Evolutionary conservation across 1,140 invertebrate species (phyloP).

Genomic region (Anthonomus grandis): DNA sequence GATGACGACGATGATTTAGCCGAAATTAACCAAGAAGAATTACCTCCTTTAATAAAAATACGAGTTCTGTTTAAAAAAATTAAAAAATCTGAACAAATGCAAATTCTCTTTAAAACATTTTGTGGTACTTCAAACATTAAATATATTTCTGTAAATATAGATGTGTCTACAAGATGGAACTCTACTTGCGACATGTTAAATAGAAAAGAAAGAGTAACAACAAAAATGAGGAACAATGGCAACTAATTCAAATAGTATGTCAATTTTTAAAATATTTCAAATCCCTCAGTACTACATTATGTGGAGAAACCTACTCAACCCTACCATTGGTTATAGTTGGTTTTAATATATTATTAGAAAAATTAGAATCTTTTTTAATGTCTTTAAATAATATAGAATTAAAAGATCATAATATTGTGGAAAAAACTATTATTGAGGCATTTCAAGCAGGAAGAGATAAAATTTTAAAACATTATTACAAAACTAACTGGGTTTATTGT

Average conservation of each 20-base stretch:
- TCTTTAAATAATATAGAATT: background rate
- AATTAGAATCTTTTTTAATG: constrained; percentile 1
- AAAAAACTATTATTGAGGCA: background rate
- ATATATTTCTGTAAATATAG: background rate
- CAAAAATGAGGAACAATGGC: background rate
- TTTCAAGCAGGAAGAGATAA: constrained; percentile 14
- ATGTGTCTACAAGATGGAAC: background rate
- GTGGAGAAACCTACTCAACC: background rate
- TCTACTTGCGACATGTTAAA: background rate
- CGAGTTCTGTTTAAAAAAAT: background rate
- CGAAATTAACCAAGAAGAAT: background rate
- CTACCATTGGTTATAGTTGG: background rate
- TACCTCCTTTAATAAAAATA: background rate
- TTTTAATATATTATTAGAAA: background rate
- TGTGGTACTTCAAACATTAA: background rate
- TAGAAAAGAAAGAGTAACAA: background rate
- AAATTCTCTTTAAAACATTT: background rate
- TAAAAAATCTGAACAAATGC: background rate
- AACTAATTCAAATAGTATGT: background rate
- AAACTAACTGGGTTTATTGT: constrained; percentile 18
- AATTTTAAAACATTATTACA: constrained; percentile 12
- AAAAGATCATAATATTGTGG: background rate
- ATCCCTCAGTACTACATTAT: background rate
- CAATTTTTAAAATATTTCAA: background rate
- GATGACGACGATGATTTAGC: background rate